A percentile compares a stretch with the other conserved stretches of the same genome.
phyloP scores from a whole-genome alignment of 2,888 invertebrate species.

The Cyclophora albipunctata region DNA sequence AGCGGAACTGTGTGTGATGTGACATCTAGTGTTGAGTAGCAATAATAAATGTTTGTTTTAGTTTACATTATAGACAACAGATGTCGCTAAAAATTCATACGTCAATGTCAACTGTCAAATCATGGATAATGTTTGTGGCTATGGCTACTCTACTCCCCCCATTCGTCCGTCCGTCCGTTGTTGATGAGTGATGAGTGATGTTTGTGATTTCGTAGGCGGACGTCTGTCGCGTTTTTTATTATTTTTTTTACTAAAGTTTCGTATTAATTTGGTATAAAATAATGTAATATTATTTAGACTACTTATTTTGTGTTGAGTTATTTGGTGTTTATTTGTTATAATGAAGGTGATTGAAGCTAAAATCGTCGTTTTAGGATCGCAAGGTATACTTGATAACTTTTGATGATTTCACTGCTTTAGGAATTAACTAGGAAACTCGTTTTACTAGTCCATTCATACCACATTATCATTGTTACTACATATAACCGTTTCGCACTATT shows the following conservation, averaged over 20 bases:
- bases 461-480: not conserved
- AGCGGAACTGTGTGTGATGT: slow-evolving; percentile 1
- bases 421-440: slow-evolving; percentile 12
- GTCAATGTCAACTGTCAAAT: not conserved
- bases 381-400: slow-evolving; percentile 73
- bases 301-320: slow-evolving; percentile 8
- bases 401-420: slow-evolving; percentile 15
- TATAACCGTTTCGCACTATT: not conserved
- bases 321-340: slow-evolving; percentile 28
- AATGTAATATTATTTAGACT: slow-evolving; percentile 21
- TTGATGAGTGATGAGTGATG: too few species aligned
- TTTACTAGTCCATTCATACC: slow-evolving; percentile 3
- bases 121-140: not conserved
- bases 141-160: not conserved
- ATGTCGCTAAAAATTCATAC: not conserved
- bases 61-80: not conserved
- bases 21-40: not conserved
- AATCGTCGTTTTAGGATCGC: slow-evolving; percentile 88
- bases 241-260: slow-evolving; percentile 14
- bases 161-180: not conserved
- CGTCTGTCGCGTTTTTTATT: slow-evolving; percentile 5
- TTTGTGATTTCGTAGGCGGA: not conserved
- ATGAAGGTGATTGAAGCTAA: slow-evolving; percentile 89
- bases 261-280: slow-evolving; percentile 13
- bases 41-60: not conserved